These are phyloP conservation scores for Drosophila navojoa DNA, from an alignment of 1,140 invertebrate species.

Conservation along the genomic window DNA sequence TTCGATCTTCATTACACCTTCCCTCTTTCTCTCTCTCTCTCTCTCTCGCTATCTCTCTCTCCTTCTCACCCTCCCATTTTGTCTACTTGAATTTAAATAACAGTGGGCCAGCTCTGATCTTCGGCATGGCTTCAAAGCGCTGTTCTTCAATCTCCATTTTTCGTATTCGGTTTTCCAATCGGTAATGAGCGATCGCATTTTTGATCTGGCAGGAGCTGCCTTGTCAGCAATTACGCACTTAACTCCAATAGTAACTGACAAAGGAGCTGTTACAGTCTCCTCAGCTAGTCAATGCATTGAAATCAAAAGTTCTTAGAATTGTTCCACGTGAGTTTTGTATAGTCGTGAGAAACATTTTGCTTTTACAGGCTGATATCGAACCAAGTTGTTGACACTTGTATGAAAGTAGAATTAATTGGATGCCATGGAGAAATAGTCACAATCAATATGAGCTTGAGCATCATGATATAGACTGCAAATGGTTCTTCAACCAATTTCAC, in stretches of 20 bases:
- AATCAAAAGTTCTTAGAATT: slow-evolving; percentile 72
- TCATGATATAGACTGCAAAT: no score
- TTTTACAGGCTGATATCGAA: not conserved
- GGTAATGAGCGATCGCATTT: slow-evolving; percentile 64
- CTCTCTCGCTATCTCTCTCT: not conserved
- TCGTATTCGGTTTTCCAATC: slow-evolving; percentile 42
- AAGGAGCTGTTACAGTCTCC: slow-evolving; percentile 30
- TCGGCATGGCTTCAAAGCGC: slow-evolving; percentile 71
- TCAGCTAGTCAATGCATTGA: slow-evolving; percentile 55
- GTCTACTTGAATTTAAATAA: slow-evolving; percentile 67
- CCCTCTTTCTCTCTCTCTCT: not conserved
- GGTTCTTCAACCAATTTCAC: no score
- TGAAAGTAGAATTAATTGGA: no score
- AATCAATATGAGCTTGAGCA: no score
- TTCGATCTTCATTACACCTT: not conserved
- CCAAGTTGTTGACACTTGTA: no score
- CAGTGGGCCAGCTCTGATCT: slow-evolving; percentile 58
- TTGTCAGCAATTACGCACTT: slow-evolving; percentile 77
- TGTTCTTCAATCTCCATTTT: slow-evolving; percentile 24
- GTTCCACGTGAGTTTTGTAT: slow-evolving; percentile 7
- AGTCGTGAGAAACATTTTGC: slow-evolving; percentile 36
- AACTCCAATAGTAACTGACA: slow-evolving; percentile 46
- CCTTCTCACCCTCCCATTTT: not conserved
- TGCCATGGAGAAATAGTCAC: no score
- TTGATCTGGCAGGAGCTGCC: slow-evolving; percentile 52